Base-by-base conservation (phyloP, 2,113 vertebrate genomes). In the Pteruthius melanotis region DNA sequence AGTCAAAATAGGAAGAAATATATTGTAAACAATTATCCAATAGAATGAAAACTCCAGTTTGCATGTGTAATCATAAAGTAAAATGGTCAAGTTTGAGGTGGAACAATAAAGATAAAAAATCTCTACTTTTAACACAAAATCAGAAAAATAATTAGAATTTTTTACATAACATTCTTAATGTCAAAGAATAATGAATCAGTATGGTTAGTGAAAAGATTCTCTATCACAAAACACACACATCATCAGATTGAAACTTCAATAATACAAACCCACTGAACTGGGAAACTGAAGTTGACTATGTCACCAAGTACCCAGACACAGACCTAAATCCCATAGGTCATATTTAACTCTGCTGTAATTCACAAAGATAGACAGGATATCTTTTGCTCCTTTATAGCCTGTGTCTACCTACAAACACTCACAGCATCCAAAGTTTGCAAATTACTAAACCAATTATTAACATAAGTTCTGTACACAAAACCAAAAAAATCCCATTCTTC, bases 211-310 rank as follows among this genome's bases (percentile, higher is more conserved):
- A 81, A 81, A 77, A 90, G 30, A 94, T 79, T 59, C 57, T 44
- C 42, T 39, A 74, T 77, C 54, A 95, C 40, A 89, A 93, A 97
- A 89, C 31, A 90, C 22, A 88, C 22, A 59, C 40, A 60, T 47
- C 52, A 83, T 83, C 64, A 90, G 64, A 92, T 10, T 89, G 65
- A 95, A 92, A 94, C 65, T 49, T 93, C 83, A 90, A 49, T 88
- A 89, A 93, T 45, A 92, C 59, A 91, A 90, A 84, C 20, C 27
- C 57, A 78, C 31, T 82, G 88, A 96, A 71, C 69, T 94, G 72
- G 81, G 79, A 90, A 94, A 89, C 69, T 87, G 88, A 81, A 90
- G 83, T 82, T 81, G 68, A 83, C 59, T 92, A 86, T 26, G 64
- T 93, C 52, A 93, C 88, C 79, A 90, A 83, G 76, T 42, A 81